Percentiles rank a stretch among this genome's conserved stretches.
Conservation (phyloP, 2,113 vertebrate genomes). For the Columba livia region DNA sequence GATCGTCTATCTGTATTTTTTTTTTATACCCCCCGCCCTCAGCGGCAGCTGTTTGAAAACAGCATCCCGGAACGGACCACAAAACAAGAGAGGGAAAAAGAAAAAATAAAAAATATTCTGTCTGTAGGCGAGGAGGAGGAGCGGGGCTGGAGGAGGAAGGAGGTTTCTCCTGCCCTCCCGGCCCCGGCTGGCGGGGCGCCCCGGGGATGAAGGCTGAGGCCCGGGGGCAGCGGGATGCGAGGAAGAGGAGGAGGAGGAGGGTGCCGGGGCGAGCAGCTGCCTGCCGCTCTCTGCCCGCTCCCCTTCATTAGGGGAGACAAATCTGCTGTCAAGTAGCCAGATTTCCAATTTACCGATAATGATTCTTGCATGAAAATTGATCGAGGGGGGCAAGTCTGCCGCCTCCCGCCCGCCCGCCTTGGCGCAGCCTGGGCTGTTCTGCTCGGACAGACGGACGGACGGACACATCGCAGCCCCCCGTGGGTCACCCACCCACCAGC, state of each 20-base stretch:
- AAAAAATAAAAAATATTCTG: background rate
- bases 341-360: constrained; percentile 89
- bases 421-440: background rate
- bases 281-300: constrained; percentile 79
- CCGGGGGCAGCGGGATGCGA: background rate
- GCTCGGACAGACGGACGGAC: background rate
- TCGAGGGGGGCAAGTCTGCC: constrained; percentile 69
- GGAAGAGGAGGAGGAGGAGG: constrained; percentile 6
- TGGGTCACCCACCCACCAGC: background rate
- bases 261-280: constrained; percentile 78
- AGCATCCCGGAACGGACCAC: background rate
- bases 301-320: constrained; percentile 88
- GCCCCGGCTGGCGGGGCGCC: background rate
- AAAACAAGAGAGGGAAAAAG: background rate
- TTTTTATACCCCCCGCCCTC: too few species aligned
- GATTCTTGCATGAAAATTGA: constrained; percentile 89
- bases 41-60: constrained; percentile 7
- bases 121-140: constrained; percentile 3
- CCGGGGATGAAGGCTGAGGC: background rate
- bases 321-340: constrained; percentile 90
- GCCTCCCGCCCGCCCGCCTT: constrained; percentile 44
- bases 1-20: too few species aligned
- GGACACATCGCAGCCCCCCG: background rate
- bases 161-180: background rate
- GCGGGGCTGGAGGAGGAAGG: background rate